Evolutionary conservation across 2,113 vertebrate genomes (phyloP).

Genomic region (Nerophis lumbriciformis): DNA sequence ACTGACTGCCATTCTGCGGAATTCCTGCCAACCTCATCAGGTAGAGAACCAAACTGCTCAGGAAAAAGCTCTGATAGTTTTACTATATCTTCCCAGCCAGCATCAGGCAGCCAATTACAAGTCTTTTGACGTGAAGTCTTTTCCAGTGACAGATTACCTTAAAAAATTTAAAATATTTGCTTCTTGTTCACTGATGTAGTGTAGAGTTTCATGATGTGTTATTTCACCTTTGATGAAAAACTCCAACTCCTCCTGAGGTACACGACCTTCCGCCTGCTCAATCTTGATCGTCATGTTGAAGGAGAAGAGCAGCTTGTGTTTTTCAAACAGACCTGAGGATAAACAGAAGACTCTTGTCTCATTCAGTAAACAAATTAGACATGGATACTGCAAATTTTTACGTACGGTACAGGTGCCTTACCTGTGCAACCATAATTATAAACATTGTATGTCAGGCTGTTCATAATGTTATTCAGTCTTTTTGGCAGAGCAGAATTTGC

Average conservation of each 20-base stretch:
- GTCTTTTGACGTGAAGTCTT: conserved; percentile 81
- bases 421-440: conserved; percentile 96
- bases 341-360: conserved; percentile 8
- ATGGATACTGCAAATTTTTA: neutral
- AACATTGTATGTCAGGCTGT: conserved; percentile 81
- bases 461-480: conserved; percentile 85
- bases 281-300: conserved; percentile 94
- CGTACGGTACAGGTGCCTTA: conserved; percentile 37
- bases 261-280: conserved; percentile 80
- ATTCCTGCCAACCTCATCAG: conserved; percentile 77
- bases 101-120: conserved; percentile 82
- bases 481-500: conserved; percentile 72
- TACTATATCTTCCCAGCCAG: conserved; percentile 92
- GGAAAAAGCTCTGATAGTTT: conserved; percentile 80
- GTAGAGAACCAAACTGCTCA: conserved; percentile 76
- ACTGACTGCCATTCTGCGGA: conserved; percentile 80
- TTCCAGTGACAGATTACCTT: conserved; percentile 92
- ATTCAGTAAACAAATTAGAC: neutral
- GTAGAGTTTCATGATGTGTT: neutral
- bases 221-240: conserved; percentile 92
- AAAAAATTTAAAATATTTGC: neutral
- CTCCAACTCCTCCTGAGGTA: conserved; percentile 86
- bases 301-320: conserved; percentile 90
- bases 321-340: conserved; percentile 86
- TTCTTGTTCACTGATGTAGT: neutral